Conservation (phyloP, 2,888 invertebrate species). For the Electrophaes corylata region DNA sequence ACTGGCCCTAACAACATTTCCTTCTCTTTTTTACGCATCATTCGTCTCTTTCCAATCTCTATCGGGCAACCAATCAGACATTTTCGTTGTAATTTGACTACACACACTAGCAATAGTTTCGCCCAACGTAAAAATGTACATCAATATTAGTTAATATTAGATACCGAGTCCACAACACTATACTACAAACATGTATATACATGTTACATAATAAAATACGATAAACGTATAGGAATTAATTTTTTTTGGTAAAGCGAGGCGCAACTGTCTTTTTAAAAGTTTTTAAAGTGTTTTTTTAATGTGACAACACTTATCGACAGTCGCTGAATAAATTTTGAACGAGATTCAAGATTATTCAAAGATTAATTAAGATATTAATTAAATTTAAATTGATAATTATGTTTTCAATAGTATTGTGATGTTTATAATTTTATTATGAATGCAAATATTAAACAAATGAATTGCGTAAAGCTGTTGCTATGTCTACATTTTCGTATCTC, state of each 20-base stretch:
- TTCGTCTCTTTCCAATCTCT: not conserved
- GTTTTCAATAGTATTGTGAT: constrained; percentile 24
- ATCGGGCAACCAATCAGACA: constrained; percentile 16
- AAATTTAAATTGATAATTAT: constrained; percentile 15
- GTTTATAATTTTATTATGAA: constrained; percentile 9
- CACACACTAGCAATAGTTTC: constrained; percentile 17
- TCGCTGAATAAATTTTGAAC: constrained; percentile 9
- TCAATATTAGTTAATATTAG: constrained; percentile 6
- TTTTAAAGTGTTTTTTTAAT: not conserved
- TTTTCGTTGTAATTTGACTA: constrained; percentile 29
- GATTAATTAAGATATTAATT: constrained; percentile 10
- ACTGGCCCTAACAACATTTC: constrained; percentile 12
- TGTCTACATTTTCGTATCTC: constrained; percentile 14
- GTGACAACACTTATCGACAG: constrained; percentile 3
- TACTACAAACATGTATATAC: constrained; percentile 31
- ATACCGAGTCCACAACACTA: constrained; percentile 22
- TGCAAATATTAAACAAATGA: constrained; percentile 21
- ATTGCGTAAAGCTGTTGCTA: constrained; percentile 18
- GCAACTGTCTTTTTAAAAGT: constrained; percentile 10
- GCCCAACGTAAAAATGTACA: constrained; percentile 15
- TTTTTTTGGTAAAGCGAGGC: constrained; percentile 35
- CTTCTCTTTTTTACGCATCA: constrained; percentile 2
- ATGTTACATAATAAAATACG: constrained; percentile 33
- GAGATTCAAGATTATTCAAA: constrained; percentile 24
- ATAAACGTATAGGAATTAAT: constrained; percentile 34